Evolutionary conservation across 2,797 vertebrate genomes (phyloP), one percentile per base, ranked within the genome.

Genomic region (Mallotus villosus): DNA sequence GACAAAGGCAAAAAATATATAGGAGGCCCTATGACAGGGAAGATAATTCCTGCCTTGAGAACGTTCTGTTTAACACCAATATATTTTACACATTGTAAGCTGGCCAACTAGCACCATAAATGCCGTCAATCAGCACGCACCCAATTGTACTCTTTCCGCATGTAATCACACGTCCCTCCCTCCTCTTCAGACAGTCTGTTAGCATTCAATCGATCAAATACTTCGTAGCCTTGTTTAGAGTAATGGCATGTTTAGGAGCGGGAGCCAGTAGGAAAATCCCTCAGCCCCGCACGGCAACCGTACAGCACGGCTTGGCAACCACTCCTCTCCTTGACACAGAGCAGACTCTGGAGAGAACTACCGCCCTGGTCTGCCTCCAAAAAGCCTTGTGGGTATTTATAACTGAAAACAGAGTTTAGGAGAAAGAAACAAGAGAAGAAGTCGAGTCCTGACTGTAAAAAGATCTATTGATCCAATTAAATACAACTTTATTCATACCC

Each of bases 321-420:
- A 57, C 37, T 53, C 58, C 70, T 9, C 72, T 70, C 58, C 71
- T 61, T 67, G 60, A 68, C 32, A 59, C 29, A 78, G 81, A 70
- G 72, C 60, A 67, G 60, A 73, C 21, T 55, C 22, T 65, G 63
- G 6, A 65, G 76, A 70, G 78, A 81, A 66, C 80, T 77, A 59
- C 85, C 53, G 74, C 74, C 76, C 67, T 80, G 81, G 75, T 75
- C 0, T 3, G 4, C 21, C 0, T 80, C 82, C 86, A 88, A 34
- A 88, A 34, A 19, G 16, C 34, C 75, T 71, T 70, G 2, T 16
- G 62, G 71, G 49, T 59, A 29, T 63, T 61, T 24, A 65, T 72
- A 58, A 67, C 70, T 27, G 46, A 70, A 82, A 77, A 25, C 78
- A 75, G 78, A 79, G 58, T 57, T 49, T 67, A 24, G 24, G 65